Base-by-base conservation (phyloP, 2,797 vertebrate genomes). In the Gymnothorax reevesii region DNA sequence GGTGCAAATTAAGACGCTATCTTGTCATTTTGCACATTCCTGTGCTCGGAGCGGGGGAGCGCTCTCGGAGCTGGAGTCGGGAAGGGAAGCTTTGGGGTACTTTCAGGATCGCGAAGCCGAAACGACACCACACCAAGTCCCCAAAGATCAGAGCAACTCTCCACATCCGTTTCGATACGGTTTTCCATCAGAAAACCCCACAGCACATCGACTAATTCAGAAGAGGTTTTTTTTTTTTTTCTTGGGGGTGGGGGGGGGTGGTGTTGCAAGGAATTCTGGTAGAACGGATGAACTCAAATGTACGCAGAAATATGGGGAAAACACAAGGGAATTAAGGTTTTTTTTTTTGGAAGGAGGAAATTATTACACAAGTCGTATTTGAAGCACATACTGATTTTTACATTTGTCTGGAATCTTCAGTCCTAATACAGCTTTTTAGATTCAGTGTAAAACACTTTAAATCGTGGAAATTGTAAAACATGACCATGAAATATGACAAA, bases 1-100 rank as follows among this genome's bases (percentile, higher is more conserved):
- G 92, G 91, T 94, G 92, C 92, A 94, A 95, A 96, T 94, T 92
- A 94, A 95, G 95, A 96, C 95, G 93, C 93, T 94, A 95, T 95
- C 94, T 94, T 93, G 95, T 95, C 94, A 94, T 94, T 95, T 95
- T 92, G 86, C 89, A 57, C 90, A 92, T 92, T 88, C 91, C 88
- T 92, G 92, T 91, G 90, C 89, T 92, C 92, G n/a, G 57, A n/a
- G 57, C 60, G 3, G 64, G 6, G 82, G 69, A 73, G 86, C 33
- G 69, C 55, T 87, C 86, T 62, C 66, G 42, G 66, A 27, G 82
- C 59, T 54, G 1, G 9, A 5, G n/a, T 17, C 25, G 33, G 52
- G 73, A 12, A 57, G 83, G 42, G n/a, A 77, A 42, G 71, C 66
- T 59, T 12, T 17, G 59, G 57, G 82, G 33, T 71, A 15, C 54